phyloP scores from a whole-genome alignment of 2,888 invertebrate genomes.

The Ophion costatus region DNA sequence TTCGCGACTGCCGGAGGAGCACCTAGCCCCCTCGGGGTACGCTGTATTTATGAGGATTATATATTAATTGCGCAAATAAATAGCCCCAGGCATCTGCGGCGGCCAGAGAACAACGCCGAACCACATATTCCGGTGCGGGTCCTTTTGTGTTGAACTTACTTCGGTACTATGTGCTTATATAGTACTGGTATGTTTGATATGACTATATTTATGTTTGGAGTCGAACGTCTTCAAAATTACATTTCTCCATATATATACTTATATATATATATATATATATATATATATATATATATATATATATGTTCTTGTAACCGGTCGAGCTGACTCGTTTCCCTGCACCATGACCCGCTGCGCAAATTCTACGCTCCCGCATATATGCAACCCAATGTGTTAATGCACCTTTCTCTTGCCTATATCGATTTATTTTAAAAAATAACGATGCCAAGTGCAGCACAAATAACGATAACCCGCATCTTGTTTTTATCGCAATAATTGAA shows the following conservation, averaged over 20 bases:
- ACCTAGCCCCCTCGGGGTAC: constrained; percentile 69
- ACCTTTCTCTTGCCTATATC: constrained; percentile 64
- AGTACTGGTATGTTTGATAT: neutral
- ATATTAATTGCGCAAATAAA: constrained; percentile 83
- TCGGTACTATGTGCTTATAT: neutral
- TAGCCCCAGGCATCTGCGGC: constrained; percentile 72
- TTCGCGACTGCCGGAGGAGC: constrained; percentile 70
- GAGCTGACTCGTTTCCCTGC: constrained; percentile 51
- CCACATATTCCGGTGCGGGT: constrained; percentile 34
- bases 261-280: too few relatives aligned
- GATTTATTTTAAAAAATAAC: constrained; percentile 80
- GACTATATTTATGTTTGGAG: neutral
- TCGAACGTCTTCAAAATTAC: neutral
- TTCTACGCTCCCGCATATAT: constrained; percentile 69
- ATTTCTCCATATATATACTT: neutral
- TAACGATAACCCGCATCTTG: constrained; percentile 71
- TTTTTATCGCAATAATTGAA: constrained; percentile 13
- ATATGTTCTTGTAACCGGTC: constrained; percentile 73
- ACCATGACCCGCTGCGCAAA: constrained; percentile 48
- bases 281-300: constrained; percentile 4
- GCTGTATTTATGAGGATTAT: constrained; percentile 82
- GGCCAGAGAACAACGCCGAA: constrained; percentile 33
- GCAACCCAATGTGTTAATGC: constrained; percentile 64
- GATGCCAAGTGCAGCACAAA: constrained; percentile 78
- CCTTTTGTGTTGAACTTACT: constrained; percentile 32